phyloP scores from a whole-genome alignment of 92 coral and sea anemone species.

The Actinostola sp. region DNA sequence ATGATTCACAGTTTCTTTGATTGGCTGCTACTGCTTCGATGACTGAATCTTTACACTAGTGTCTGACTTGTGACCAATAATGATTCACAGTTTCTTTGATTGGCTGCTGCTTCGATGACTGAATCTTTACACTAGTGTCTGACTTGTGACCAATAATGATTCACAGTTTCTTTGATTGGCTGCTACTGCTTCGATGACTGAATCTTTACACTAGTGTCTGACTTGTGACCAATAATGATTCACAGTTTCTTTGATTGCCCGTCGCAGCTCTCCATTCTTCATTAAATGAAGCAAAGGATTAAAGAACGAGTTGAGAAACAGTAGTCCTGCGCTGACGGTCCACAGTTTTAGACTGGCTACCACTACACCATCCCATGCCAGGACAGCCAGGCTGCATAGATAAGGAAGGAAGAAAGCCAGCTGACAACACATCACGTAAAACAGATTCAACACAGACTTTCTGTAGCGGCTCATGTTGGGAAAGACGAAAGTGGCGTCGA shows the following conservation, averaged over 20 bases:
- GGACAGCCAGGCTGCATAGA: background rate
- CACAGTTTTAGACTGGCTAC: background rate
- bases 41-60: no score
- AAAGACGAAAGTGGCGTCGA: background rate
- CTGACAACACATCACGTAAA: background rate
- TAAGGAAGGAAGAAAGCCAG: background rate
- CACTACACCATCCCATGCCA: background rate
- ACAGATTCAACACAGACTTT: slow-evolving; percentile 2
- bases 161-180: no score
- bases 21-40: no score
- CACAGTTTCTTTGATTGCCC: background rate
- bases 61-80: no score
- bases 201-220: no score
- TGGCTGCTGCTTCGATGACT: no score
- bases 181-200: no score
- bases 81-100: no score
- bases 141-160: no score
- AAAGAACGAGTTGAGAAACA: slow-evolving; percentile 7
- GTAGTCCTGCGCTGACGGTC: background rate
- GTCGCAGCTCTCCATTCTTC: background rate
- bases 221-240: no score
- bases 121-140: no score
- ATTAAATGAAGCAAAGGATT: slow-evolving; percentile 7
- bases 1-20: no score
- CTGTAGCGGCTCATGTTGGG: background rate